phyloP scores from a whole-genome alignment of 2,797 vertebrate genomes.

The Zenarchopterus dispar region DNA sequence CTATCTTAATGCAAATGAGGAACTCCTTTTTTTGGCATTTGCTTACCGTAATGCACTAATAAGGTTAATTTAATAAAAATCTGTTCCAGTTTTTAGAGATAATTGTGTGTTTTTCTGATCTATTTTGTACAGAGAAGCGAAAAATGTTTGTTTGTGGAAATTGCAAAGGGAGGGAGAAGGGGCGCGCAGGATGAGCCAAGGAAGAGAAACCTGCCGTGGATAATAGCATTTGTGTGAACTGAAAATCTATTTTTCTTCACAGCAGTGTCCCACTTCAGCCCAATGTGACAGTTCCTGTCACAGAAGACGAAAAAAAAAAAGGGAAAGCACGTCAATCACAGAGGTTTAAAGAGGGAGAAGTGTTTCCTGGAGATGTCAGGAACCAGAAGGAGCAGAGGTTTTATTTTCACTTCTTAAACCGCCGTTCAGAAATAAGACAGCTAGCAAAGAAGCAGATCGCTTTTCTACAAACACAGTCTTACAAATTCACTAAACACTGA shows the following conservation, averaged over 20 bases:
- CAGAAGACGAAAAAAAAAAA: conserved; percentile 24
- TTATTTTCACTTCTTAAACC: conserved; percentile 4
- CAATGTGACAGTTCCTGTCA: conserved; percentile 62
- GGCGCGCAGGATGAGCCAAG: conserved; percentile 48
- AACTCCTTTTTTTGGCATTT: conserved; percentile 98
- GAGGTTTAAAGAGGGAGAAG: conserved; percentile 15
- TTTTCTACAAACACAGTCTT: background rate
- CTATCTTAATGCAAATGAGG: conserved; percentile 99
- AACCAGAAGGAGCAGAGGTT: conserved; percentile 3
- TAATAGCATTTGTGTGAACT: conserved; percentile 74
- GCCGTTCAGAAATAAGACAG: background rate
- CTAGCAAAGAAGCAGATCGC: background rate
- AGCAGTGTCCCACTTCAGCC: conserved; percentile 55
- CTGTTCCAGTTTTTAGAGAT: conserved; percentile 99
- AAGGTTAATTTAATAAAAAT: conserved; percentile 99
- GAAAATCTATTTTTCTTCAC: conserved; percentile 75
- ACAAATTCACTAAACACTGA: too few relatives aligned
- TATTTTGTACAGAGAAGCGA: conserved; percentile 77
- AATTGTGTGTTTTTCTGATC: conserved; percentile 97
- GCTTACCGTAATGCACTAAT: conserved; percentile 99
- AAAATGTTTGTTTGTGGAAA: conserved; percentile 85
- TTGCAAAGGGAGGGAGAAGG: conserved; percentile 64
- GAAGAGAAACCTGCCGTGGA: conserved; percentile 73
- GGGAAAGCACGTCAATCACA: conserved; percentile 11
- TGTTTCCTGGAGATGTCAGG: background rate